Base-by-base conservation (phyloP, 2,888 invertebrate genomes). In the Idaea straminata region DNA sequence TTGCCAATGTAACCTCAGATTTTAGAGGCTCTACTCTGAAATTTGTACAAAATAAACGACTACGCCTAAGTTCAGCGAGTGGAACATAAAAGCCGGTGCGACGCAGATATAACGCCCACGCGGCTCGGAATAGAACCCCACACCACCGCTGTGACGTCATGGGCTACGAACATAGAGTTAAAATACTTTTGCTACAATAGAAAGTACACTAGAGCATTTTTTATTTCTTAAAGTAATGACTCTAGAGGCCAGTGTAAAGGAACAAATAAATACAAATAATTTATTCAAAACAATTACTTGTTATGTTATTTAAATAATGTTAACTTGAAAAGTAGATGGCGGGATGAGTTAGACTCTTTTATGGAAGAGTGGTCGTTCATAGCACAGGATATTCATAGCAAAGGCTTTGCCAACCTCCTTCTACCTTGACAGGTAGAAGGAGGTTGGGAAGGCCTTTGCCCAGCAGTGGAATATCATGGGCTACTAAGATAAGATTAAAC, bases 51-150 rank as follows among this genome's bases (percentile, higher is more conserved):
- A 36, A 36, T 36, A 5, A 36, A 36, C 5, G 36, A 36, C 36
- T 7, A 36, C 47, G 47, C 47, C 47, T 47, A 47, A 47, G 47
- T 47, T 47, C 47, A 47, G 7, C 10, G 47, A 47, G 47, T 47
- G 47, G 47, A 47, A 47, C 47, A 47, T 47, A 47, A 47, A 47
- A 47, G 47, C 47, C 13, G 66, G 65, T 35, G 35, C 59, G 58
- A 64, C 65, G 66, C 63, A 69, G 68, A 64, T 69, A 66, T 47
- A 13, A 61, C 80, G 70, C 83, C 82, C 78, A 83, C 84, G 79
- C 80, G 61, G 15, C 72, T 69, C 5, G 64, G 70, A 85, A 85
- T 85, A 85, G 82, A 77, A 78, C 85, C 85, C 66, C 83, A 83
- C 74, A 74, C 83, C 75, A 64, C 5, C 47, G 10, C 66, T 34